These are phyloP conservation scores for Diachasmimorpha longicaudata DNA, from an alignment of 1,140 invertebrate species.

Conservation along the genomic window DNA sequence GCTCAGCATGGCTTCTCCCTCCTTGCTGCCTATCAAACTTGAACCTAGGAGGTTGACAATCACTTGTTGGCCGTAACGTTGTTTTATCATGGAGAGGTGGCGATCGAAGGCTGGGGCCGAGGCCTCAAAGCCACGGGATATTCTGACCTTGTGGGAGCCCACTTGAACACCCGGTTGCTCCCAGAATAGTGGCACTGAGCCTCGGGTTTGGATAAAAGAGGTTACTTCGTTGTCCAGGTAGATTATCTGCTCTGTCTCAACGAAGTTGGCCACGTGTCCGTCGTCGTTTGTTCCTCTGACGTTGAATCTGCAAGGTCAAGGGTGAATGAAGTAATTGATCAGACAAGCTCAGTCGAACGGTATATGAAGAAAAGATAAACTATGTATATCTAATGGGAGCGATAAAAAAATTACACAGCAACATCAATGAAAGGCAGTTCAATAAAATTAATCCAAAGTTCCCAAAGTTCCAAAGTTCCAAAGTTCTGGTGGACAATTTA, in stretches of 20 bases:
- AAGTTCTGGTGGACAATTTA: conserved; percentile 41
- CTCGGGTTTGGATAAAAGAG: conserved; percentile 88
- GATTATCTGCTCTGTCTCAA: conserved; percentile 98
- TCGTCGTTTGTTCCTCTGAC: conserved; percentile 98
- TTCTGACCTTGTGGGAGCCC: conserved; percentile 97
- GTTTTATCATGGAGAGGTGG: conserved; percentile 86
- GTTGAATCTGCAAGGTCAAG: conserved; percentile 78
- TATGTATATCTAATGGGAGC: not conserved
- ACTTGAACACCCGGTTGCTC: conserved; percentile 99
- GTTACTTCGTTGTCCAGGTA: conserved; percentile 87
- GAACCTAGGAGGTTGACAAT: conserved; percentile 93
- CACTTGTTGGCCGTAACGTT: conserved; percentile 89
- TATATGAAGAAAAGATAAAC: not conserved
- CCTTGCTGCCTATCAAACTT: conserved; percentile 88
- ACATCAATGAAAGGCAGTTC: no score
- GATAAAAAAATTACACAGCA: no score
- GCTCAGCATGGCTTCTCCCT: conserved; percentile 95
- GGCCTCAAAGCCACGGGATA: conserved; percentile 93
- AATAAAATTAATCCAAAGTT: no score
- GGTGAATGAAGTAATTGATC: not conserved
- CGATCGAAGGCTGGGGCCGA: conserved; percentile 90
- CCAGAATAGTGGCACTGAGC: conserved; percentile 98
- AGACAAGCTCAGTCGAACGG: no score
- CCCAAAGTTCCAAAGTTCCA: no score
- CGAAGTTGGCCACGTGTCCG: conserved; percentile 99